phyloP scores from a whole-genome alignment of 2,113 vertebrate species.

The Lipotes vexillifer region DNA sequence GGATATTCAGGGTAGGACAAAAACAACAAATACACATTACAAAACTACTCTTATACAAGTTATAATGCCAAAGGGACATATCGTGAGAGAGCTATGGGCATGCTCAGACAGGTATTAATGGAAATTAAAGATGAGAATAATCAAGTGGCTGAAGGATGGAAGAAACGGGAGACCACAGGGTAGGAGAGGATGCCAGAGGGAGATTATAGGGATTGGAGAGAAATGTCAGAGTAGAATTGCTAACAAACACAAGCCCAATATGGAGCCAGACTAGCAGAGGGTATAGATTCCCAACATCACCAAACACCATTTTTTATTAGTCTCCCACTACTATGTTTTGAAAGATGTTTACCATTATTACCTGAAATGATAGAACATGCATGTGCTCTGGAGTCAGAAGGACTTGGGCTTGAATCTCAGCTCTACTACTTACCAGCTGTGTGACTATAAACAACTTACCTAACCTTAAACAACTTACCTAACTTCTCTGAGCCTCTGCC shows the following conservation, averaged over 20 bases:
- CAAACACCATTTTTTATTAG: not conserved
- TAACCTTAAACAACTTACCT: not conserved
- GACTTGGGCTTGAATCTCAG: not conserved
- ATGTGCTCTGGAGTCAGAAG: not conserved
- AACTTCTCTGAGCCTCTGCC: not conserved
- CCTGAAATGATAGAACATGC: not conserved
- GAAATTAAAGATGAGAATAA: not conserved
- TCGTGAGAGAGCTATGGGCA: not conserved
- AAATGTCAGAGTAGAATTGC: not conserved
- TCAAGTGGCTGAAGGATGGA: not conserved
- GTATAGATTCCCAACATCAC: not conserved
- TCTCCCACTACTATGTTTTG: not conserved
- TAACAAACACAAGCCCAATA: not conserved
- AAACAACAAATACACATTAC: not conserved
- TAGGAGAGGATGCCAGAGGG: not conserved
- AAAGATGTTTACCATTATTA: not conserved
- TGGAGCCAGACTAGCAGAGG: not conserved
- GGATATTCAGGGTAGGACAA: not conserved
- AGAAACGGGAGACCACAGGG: not conserved
- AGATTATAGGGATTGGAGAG: not conserved
- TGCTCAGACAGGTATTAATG: not conserved
- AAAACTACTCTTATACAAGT: not conserved
- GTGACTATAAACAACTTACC: not conserved
- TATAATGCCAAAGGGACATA: not conserved
- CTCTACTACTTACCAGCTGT: not conserved